Evolutionary conservation across 1,140 invertebrate genomes (phyloP), one percentile per base, ranked within the genome.

Genomic region (Galendromus occidentalis): DNA sequence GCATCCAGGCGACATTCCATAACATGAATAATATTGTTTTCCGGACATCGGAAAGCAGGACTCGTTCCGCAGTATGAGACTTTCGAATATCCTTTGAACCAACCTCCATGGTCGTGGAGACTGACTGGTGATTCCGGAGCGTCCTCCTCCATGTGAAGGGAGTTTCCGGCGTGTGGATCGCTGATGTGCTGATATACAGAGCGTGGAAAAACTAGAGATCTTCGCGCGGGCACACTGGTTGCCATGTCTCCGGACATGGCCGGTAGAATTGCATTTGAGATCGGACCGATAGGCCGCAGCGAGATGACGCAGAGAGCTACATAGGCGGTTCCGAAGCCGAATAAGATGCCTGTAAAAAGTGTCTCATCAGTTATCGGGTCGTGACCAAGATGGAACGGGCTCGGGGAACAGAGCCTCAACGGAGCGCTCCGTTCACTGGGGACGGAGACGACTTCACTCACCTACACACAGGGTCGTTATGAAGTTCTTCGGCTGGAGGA

Each of bases 101-200:
- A n/a, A 59, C 51, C 51, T 59, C 51, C 14, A 22, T 59, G 51
- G 17, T 59, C 51, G 9, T 59, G 51, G 51, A 59, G 33, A 33
- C 51, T 59, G 22, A 59, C 20, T n/a, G 51, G 51, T 18, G 51
- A 59, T 33, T 59, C 51, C 17, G 51, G 51, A 6, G 51, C 51
- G 33, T 59, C 51, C 2, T 59, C 51, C 25, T 59, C 51, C 22
- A 18, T 4, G 25, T 17, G 14, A 14, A 59, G 25, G 2, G 51
- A 59, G 22, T 59, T 17, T 33, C 51, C 51, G 25, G 51, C 14
- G 22, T 59, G 51, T 33, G 51, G 51, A 33, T 59, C 51, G 6
- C 25, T 14, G 14, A 59, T 59, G 22, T 59, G 51, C 9, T 59
- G 51, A 59, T 59, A 59, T 17, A 59, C 9, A 2, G 51, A 59